Conservation (phyloP, 2,113 vertebrate genomes). For the Pollimyrus isidori region DNA sequence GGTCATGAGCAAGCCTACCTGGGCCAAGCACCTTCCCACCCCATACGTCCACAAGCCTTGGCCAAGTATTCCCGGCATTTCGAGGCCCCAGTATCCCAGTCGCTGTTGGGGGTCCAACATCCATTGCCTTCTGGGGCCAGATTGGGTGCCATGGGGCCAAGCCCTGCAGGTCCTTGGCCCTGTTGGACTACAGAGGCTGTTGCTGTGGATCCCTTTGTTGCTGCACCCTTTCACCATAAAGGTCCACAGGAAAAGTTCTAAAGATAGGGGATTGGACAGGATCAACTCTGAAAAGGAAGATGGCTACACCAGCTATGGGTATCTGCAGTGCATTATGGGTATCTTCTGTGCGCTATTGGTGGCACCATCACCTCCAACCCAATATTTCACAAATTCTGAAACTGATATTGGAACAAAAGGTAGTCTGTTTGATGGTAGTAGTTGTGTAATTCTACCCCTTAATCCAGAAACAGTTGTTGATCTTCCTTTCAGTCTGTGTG, state of each 20-base stretch:
- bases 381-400: conserved; percentile 30
- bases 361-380: conserved; percentile 30
- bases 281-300: neutral
- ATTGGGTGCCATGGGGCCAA: conserved; percentile 61
- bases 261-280: conserved; percentile 17
- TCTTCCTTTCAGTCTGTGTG: neutral
- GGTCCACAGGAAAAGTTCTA: conserved; percentile 79
- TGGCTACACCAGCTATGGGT: conserved; percentile 40
- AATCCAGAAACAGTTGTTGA: neutral
- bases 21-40: conserved; percentile 51
- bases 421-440: neutral
- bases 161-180: conserved; percentile 56
- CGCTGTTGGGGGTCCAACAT: conserved; percentile 66
- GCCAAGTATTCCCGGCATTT: conserved; percentile 94
- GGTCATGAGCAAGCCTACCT: conserved; percentile 56
- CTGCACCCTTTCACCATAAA: conserved; percentile 87
- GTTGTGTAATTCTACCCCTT: neutral
- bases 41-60: conserved; percentile 79
- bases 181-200: conserved; percentile 73
- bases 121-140: conserved; percentile 32
- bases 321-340: conserved; percentile 41
- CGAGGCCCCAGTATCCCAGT: conserved; percentile 59
- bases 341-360: conserved; percentile 15
- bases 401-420: neutral
- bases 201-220: conserved; percentile 74